phyloP scores from a whole-genome alignment of 2,113 vertebrate species.

The Ranitomeya variabilis region DNA sequence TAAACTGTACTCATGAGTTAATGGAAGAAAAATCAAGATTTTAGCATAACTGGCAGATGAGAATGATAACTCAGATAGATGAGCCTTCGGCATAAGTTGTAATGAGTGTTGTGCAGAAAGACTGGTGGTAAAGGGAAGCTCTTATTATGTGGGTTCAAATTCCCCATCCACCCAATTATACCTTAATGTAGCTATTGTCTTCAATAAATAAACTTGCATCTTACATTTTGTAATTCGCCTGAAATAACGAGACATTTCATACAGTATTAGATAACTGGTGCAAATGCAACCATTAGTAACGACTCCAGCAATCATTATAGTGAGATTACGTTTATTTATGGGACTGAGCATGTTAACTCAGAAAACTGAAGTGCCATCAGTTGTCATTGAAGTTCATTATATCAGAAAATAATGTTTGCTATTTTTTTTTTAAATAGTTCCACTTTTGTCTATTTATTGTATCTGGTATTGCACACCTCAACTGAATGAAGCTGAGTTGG shows the following conservation, averaged over 20 bases:
- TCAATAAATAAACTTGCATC: slow-evolving; percentile 4
- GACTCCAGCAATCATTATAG: neutral
- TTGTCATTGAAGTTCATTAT: neutral
- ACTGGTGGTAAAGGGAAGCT: neutral
- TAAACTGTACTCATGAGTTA: neutral
- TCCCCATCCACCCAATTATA: slow-evolving; percentile 38
- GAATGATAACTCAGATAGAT: neutral
- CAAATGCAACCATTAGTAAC: neutral
- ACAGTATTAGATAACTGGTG: neutral
- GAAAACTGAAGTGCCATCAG: neutral
- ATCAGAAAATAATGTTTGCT: neutral
- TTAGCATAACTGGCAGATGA: neutral
- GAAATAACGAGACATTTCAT: slow-evolving; percentile 2
- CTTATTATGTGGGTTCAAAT: neutral
- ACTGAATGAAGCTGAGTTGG: neutral
- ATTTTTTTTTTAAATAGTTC: neutral
- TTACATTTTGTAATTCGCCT: neutral
- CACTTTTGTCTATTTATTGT: neutral
- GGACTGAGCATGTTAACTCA: neutral
- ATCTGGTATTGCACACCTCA: too few relatives aligned
- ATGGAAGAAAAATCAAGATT: slow-evolving; percentile 18
- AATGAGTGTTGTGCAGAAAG: neutral
- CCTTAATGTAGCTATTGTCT: neutral
- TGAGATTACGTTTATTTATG: neutral
- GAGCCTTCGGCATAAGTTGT: neutral